Evolutionary conservation across 1,140 invertebrate genomes (phyloP).

Genomic region (Glomeris maerens): DNA sequence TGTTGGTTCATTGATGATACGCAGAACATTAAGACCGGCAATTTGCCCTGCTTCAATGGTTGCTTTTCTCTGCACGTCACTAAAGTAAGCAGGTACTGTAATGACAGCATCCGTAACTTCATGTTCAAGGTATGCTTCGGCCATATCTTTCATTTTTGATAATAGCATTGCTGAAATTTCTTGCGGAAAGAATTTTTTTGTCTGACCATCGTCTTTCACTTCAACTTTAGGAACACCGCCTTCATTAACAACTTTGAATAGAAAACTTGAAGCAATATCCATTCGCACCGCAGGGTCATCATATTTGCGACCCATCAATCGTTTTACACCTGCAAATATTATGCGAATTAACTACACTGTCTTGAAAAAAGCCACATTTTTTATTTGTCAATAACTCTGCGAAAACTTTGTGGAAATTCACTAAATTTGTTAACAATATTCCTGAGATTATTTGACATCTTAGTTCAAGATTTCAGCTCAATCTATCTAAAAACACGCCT

Average conservation of each 20-base stretch:
- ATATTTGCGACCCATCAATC: too few relatives aligned
- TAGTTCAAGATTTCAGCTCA: too few relatives aligned
- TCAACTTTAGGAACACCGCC: constrained; percentile 28
- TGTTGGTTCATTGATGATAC: constrained; percentile 18
- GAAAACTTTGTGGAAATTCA: too few relatives aligned
- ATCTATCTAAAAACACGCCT: too few relatives aligned
- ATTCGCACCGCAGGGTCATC: constrained; percentile 34
- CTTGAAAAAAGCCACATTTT: too few relatives aligned
- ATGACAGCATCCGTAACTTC: constrained; percentile 26
- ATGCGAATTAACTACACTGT: too few relatives aligned
- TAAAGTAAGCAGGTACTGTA: constrained; percentile 35
- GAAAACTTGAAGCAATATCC: constrained; percentile 33
- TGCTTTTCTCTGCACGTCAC: constrained; percentile 28
- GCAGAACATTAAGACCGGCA: constrained; percentile 17
- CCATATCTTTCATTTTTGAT: constrained; percentile 33
- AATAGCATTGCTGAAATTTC: constrained; percentile 43
- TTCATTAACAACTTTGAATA: constrained; percentile 30
- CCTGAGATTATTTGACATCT: too few relatives aligned
- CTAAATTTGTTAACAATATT: too few relatives aligned
- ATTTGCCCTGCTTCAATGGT: constrained; percentile 16
- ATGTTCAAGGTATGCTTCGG: constrained; percentile 27
- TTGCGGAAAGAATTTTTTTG: constrained; percentile 40
- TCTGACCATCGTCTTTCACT: constrained; percentile 35
- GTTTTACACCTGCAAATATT: too few relatives aligned
- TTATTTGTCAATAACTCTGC: too few relatives aligned